Percentiles rank a stretch among this genome's conserved stretches.
phyloP scores from a whole-genome alignment of 2,113 vertebrate species.

The Sander lucioperca region DNA sequence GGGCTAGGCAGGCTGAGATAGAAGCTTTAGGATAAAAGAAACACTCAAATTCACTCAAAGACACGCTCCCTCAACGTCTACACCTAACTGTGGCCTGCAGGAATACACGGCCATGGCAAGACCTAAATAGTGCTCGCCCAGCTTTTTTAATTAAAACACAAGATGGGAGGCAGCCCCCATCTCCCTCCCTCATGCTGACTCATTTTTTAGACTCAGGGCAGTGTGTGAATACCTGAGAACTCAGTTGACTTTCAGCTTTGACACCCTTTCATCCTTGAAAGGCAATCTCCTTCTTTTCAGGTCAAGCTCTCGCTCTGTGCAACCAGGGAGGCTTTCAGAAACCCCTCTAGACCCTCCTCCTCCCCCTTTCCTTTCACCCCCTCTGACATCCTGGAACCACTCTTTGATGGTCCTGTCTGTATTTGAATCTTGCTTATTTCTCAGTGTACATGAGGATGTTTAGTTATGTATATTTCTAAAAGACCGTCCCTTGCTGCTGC shows the following conservation, averaged over 20 bases:
- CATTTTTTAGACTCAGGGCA: conserved; percentile 57
- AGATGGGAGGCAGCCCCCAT: conserved; percentile 49
- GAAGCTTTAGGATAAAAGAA: conserved; percentile 5
- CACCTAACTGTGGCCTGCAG: conserved; percentile 25
- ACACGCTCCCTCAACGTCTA: conserved; percentile 2
- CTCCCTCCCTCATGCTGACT: conserved; percentile 63
- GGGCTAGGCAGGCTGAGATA: background rate
- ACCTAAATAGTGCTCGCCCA: conserved; percentile 27
- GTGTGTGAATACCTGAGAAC: conserved; percentile 50
- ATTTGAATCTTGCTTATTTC: conserved; percentile 56
- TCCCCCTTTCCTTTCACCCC: conserved; percentile 51
- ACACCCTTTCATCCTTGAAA: conserved; percentile 75
- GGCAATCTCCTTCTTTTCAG: conserved; percentile 66
- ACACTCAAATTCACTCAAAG: conserved; percentile 24
- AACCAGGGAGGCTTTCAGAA: conserved; percentile 56
- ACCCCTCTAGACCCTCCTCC: conserved; percentile 20
- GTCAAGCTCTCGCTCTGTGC: conserved; percentile 60
- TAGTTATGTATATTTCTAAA: conserved; percentile 69
- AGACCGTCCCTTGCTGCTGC: background rate
- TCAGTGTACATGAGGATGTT: conserved; percentile 70
- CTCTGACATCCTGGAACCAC: conserved; percentile 69
- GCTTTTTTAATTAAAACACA: conserved; percentile 73
- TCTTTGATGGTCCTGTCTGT: conserved; percentile 69
- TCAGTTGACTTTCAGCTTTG: conserved; percentile 55
- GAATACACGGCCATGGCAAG: conserved; percentile 6